Percentiles rank a stretch among this genome's conserved stretches.
Evolutionary conservation across 2,797 vertebrate species (phyloP).

Genomic region (Pampus argenteus): DNA sequence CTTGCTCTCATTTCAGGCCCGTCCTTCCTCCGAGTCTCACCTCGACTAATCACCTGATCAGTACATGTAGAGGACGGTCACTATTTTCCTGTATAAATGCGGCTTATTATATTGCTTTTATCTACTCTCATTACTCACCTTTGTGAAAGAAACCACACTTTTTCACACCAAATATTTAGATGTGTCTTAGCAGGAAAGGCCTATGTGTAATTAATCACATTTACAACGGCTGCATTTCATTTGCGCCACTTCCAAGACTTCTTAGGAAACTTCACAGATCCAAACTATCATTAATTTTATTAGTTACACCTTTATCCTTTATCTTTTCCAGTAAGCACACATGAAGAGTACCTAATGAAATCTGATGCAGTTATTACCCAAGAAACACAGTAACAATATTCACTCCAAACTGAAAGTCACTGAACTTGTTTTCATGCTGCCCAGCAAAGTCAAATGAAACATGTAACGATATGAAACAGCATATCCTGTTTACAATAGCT

Average conservation of each 20-base stretch:
- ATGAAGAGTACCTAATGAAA: constrained; percentile 9
- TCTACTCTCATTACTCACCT: background rate
- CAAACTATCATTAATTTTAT: too few relatives aligned
- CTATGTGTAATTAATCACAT: constrained; percentile 19
- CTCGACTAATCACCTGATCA: constrained; percentile 1
- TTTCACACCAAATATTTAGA: background rate
- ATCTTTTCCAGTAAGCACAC: constrained; percentile 12
- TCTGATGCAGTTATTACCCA: background rate
- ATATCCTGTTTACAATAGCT: background rate
- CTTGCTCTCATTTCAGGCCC: background rate
- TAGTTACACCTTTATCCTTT: background rate
- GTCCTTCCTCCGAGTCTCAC: background rate
- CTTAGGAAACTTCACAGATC: too few relatives aligned
- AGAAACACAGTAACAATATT: background rate
- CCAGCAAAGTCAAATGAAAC: background rate
- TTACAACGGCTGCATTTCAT: constrained; percentile 20
- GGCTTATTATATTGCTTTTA: too few relatives aligned
- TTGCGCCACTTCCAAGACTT: background rate
- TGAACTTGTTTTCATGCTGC: background rate
- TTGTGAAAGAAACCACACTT: background rate
- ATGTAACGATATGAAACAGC: background rate
- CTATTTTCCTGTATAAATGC: too few relatives aligned
- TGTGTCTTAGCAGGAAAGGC: constrained; percentile 5
- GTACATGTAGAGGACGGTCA: too few relatives aligned
- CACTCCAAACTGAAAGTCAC: background rate